A percentile compares a stretch with the other conserved stretches of the same genome.
phyloP scores from a whole-genome alignment of 2,888 invertebrate genomes.

The Lasioglossum calceatum region DNA sequence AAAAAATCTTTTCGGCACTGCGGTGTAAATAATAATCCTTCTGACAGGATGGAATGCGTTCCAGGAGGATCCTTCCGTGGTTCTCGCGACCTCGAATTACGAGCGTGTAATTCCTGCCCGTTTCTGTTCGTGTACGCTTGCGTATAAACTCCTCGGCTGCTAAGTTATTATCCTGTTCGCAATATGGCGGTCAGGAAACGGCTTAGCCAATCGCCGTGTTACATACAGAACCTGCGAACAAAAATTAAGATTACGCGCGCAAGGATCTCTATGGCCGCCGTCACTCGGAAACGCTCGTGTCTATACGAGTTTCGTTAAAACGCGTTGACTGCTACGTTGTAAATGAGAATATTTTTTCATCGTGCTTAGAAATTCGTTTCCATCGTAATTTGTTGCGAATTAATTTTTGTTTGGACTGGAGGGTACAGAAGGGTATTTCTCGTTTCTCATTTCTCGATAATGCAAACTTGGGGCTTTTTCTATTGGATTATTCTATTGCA shows the following conservation, averaged over 20 bases:
- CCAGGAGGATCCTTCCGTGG: slow-evolving; percentile 13
- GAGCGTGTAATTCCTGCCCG: slow-evolving; percentile 58
- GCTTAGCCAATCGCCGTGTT: neutral
- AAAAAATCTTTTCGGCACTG: neutral
- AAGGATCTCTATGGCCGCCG: neutral
- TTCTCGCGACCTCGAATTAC: slow-evolving; percentile 57
- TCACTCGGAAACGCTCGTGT: neutral
- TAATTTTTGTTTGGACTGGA: too few species aligned
- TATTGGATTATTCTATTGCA: too few species aligned
- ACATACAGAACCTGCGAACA: neutral
- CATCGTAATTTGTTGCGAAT: too few species aligned
- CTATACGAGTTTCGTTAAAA: neutral
- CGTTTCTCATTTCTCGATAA: too few species aligned
- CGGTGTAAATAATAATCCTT: neutral
- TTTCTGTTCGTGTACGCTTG: slow-evolving; percentile 33
- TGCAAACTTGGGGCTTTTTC: too few species aligned
- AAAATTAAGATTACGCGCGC: neutral
- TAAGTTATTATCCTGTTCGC: slow-evolving; percentile 55
- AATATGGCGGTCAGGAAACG: slow-evolving; percentile 32
- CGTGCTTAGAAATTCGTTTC: neutral
- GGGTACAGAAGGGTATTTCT: too few species aligned
- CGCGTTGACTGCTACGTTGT: neutral
- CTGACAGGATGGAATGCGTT: neutral
- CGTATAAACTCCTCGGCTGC: neutral
- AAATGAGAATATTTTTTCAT: neutral